phyloP scores from a whole-genome alignment of 2,797 vertebrate species.

The Catamblyrhynchus diadema region DNA sequence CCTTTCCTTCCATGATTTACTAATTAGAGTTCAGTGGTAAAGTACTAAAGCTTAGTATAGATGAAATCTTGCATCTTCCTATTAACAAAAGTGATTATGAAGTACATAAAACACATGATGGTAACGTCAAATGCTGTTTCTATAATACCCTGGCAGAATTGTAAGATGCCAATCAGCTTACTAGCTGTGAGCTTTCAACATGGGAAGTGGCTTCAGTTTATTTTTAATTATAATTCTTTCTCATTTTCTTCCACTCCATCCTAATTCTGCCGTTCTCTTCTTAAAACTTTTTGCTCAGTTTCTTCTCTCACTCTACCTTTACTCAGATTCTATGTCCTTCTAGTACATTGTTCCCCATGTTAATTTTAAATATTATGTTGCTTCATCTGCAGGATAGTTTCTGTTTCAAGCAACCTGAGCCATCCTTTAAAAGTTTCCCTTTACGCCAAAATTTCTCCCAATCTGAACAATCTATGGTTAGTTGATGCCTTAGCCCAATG shows the following conservation, averaged over 20 bases:
- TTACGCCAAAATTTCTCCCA: neutral
- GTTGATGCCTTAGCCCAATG: accelerated
- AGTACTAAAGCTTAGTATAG: neutral
- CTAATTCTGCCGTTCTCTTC: neutral
- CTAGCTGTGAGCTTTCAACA: neutral
- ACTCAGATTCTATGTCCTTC: neutral
- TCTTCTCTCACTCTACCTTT: neutral
- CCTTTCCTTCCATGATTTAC: slow-evolving; percentile 8
- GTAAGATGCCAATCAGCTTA: slow-evolving; percentile 1
- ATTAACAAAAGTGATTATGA: slow-evolving; percentile 26
- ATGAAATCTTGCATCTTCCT: neutral
- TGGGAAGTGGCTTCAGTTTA: neutral
- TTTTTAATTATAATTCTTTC: slow-evolving; percentile 34
- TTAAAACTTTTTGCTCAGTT: neutral
- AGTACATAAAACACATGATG: neutral
- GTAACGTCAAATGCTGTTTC: slow-evolving; percentile 2
- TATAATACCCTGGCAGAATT: neutral
- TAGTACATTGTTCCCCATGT: neutral
- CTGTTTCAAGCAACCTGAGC: neutral
- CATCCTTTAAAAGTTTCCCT: neutral
- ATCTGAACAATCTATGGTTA: neutral
- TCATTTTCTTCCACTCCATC: neutral
- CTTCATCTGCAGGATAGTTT: neutral
- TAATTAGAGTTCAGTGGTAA: slow-evolving; percentile 9
- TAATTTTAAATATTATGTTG: neutral